Evolutionary conservation across 2,888 invertebrate genomes (phyloP).

Genomic region (Drepana falcataria): DNA sequence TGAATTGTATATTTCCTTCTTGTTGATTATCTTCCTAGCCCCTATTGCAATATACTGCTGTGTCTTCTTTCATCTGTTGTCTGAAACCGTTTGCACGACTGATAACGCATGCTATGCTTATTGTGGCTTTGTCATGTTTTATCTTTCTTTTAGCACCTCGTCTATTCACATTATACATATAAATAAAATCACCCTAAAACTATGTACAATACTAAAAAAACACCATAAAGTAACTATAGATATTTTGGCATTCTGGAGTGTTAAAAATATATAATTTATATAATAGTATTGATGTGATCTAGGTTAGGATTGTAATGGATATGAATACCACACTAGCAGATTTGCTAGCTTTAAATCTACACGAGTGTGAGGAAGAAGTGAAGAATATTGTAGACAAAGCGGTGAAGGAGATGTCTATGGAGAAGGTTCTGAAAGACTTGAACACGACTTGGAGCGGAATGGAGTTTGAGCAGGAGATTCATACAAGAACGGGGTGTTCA

Average conservation of each 20-base stretch:
- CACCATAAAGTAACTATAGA: neutral
- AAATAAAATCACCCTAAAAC: neutral
- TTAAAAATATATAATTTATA: too few species aligned
- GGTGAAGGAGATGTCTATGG: constrained; percentile 99
- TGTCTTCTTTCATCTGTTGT: neutral
- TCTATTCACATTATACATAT: neutral
- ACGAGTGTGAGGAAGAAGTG: constrained; percentile 98
- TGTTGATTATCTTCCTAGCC: neutral
- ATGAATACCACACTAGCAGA: constrained; percentile 94
- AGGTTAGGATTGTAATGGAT: constrained; percentile 97
- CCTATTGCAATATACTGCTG: neutral
- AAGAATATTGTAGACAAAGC: constrained; percentile 98
- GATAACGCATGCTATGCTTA: neutral
- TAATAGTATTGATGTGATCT: constrained; percentile 14
- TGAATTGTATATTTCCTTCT: constrained; percentile 1
- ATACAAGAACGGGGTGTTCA: constrained; percentile 91
- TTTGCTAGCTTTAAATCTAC: constrained; percentile 92
- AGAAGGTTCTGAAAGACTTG: constrained; percentile 93
- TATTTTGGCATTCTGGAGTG: neutral
- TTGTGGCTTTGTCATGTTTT: neutral
- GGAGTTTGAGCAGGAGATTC: constrained; percentile 95
- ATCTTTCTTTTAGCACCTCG: neutral
- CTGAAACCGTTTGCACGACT: neutral
- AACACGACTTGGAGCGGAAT: constrained; percentile 94
- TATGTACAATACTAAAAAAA: neutral